Evolutionary conservation across 2,888 invertebrate genomes (phyloP).

Genomic region (Alcis repandata): DNA sequence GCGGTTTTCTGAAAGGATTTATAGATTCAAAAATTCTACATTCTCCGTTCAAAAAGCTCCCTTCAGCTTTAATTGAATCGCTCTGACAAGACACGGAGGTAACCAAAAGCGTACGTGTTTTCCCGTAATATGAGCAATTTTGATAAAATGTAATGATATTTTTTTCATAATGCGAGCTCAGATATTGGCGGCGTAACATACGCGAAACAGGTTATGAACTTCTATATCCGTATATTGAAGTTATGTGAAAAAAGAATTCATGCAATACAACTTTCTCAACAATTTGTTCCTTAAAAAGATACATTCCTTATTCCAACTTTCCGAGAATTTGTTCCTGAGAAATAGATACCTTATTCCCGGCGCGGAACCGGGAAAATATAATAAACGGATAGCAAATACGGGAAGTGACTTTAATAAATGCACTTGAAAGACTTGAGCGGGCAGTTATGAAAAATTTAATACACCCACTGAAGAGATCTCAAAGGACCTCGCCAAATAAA

Average conservation of each 20-base stretch:
- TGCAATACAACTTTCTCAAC: background rate
- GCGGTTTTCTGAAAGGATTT: conserved; percentile 19
- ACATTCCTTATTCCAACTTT: too few species aligned
- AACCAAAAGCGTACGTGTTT: conserved; percentile 78
- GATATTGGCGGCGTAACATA: conserved; percentile 12
- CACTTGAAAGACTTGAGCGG: conserved; percentile 65
- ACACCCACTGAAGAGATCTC: conserved; percentile 71
- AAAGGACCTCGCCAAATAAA: conserved; percentile 77
- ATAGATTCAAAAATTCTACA: conserved; percentile 39
- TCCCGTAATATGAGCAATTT: conserved; percentile 75
- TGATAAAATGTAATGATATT: conserved; percentile 49
- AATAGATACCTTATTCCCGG: background rate
- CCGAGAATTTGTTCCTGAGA: background rate
- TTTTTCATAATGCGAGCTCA: conserved; percentile 21
- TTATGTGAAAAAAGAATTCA: background rate
- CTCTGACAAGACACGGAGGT: conserved; percentile 71
- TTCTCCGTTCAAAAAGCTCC: conserved; percentile 63
- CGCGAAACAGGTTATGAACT: conserved; percentile 9
- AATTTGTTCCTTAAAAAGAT: too few species aligned
- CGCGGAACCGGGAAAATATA: background rate
- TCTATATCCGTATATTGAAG: background rate
- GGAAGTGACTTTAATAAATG: conserved; percentile 56
- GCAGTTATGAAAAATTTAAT: conserved; percentile 82
- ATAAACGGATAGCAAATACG: conserved; percentile 49
- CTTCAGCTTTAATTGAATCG: conserved; percentile 67